Evolutionary conservation across 2,888 invertebrate genomes (phyloP).

Genomic region (Elegia similella): DNA sequence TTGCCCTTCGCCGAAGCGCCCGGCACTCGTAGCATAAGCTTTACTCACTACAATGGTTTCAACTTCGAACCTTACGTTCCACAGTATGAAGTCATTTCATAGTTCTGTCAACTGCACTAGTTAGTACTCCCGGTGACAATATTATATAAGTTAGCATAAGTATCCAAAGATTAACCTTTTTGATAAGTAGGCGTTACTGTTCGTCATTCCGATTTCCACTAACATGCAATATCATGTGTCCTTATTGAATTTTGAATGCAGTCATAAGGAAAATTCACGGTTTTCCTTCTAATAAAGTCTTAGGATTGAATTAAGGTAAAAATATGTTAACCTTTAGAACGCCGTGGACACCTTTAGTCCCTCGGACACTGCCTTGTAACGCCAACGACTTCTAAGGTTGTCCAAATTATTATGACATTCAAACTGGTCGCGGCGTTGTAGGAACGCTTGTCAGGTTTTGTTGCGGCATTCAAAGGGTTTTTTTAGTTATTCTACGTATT

Average conservation of each 20-base stretch:
- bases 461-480: too few relatives aligned
- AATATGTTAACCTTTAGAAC: too few relatives aligned
- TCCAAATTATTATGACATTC: too few relatives aligned
- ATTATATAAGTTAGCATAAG: constrained; percentile 16
- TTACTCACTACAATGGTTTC: constrained; percentile 73
- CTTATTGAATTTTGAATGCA: neutral
- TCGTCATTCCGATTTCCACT: neutral
- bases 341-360: too few relatives aligned
- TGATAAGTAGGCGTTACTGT: neutral
- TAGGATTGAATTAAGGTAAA: too few relatives aligned
- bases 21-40: constrained; percentile 61
- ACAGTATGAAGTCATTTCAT: constrained; percentile 68
- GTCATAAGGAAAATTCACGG: neutral
- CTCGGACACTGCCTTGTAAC: too few relatives aligned
- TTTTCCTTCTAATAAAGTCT: neutral
- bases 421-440: too few relatives aligned
- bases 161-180: constrained; percentile 28
- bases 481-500: too few relatives aligned
- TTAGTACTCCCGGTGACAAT: constrained; percentile 18
- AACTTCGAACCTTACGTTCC: constrained; percentile 69
- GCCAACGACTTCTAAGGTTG: too few relatives aligned
- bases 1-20: constrained; percentile 56
- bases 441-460: too few relatives aligned
- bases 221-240: neutral
- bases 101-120: constrained; percentile 28